Evolutionary conservation across 2,888 invertebrate genomes (phyloP).

Genomic region (Terebella lapidaria): DNA sequence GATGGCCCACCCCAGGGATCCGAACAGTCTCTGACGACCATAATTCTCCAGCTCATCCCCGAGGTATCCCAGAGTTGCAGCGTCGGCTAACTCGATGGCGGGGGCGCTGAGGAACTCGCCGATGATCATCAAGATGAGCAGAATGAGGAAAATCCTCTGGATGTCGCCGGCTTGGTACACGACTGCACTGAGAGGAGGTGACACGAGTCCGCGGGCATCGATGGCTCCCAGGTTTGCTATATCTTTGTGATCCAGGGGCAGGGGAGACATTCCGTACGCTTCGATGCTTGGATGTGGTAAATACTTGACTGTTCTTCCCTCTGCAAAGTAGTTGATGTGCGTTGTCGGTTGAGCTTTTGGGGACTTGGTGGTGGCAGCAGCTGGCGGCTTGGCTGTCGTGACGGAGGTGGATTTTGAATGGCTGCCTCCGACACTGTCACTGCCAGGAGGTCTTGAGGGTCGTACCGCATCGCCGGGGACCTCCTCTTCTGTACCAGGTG

Average conservation of each 20-base stretch:
- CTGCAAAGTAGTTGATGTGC: not conserved
- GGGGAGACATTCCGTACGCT: constrained; percentile 27
- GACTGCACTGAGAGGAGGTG: constrained; percentile 84
- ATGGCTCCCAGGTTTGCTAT: constrained; percentile 33
- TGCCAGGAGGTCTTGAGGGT: not conserved
- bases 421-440: not conserved
- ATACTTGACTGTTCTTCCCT: not conserved
- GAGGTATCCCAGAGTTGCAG: constrained; percentile 61
- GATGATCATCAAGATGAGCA: constrained; percentile 84
- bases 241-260: constrained; percentile 30
- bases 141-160: constrained; percentile 85
- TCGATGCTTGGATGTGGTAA: constrained; percentile 25
- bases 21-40: constrained; percentile 96
- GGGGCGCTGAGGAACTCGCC: constrained; percentile 98
- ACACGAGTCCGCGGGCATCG: constrained; percentile 40
- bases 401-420: too few species aligned
- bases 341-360: not conserved
- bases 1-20: constrained; percentile 94
- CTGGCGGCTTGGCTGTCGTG: not conserved
- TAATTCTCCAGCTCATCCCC: constrained; percentile 72
- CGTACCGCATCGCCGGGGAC: not conserved
- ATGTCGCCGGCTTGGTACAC: constrained; percentile 85
- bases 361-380: not conserved
- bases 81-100: constrained; percentile 80
- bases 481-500: not conserved